Evolutionary conservation across 2,797 vertebrate genomes (phyloP), one percentile per base, ranked within the genome.

Genomic region (Astyanax mexicanus): DNA sequence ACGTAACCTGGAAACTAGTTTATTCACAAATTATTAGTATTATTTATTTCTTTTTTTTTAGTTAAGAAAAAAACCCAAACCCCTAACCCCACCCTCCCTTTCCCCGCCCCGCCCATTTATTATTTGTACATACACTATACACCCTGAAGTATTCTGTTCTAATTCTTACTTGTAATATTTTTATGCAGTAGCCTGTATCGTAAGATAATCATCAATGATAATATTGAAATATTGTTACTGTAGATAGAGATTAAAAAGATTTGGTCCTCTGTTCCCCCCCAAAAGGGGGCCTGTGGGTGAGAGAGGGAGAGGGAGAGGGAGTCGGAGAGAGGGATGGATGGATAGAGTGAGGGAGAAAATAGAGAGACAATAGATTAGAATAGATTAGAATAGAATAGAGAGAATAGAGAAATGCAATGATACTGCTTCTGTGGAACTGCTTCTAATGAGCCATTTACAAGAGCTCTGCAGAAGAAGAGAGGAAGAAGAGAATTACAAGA

Each of bases 191-290:
- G 72, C 75, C 82, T 81, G 81, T 83, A 81, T 79, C 78, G 77
- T 80, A 80, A 83, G 81, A 80, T 84, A 80, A 82, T 75, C 77
- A 82, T 75, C 77, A 69, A 69, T 82, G 77, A 77, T 83, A 83
- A 80, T 83, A 84, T 81, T 82, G 75, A 85, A 87, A n/a, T n/a
- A n/a, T n/a, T 68, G 75, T 84, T 84, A 83, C 69, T 79, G 67
- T 84, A 80, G 79, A 83, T 72, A 86, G 80, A 73, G 82, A 84
- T 82, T 79, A 86, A 84, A 87, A 87, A 88, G 72, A 82, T 88
- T 88, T 88, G 86, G 85, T 88, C 86, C 85, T 85, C 79, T 79
- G 73, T 81, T 85, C 84, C 84, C 83, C 72, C n/a, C n/a, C n/a
- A n/a, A n/a, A 71, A 64, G 72, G 38, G 76, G 71, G 72, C 57